A percentile compares a stretch with the other conserved stretches of the same genome.
These are phyloP conservation scores for Schizopygopsis pylzovi DNA, from an alignment of 2,797 vertebrate species.

Conservation along the genomic window DNA sequence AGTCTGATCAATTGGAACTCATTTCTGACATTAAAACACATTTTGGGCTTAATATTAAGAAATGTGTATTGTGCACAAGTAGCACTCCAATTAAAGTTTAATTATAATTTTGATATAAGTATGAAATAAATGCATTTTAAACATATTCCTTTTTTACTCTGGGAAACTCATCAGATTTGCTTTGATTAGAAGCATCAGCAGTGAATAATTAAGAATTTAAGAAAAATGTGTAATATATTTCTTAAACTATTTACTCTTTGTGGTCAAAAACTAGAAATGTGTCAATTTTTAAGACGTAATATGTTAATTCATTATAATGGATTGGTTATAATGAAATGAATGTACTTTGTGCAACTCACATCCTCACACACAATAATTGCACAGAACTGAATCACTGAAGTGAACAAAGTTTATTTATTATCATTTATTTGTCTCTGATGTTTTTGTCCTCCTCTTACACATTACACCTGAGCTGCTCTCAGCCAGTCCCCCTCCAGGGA, in stretches of 20 bases:
- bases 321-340: neutral
- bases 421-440: conserved; percentile 50
- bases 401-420: conserved; percentile 58
- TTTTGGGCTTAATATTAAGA: too few relatives aligned
- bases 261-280: neutral
- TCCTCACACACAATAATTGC: conserved; percentile 47
- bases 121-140: too few relatives aligned
- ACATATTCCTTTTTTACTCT: too few relatives aligned
- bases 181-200: neutral
- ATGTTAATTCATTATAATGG: neutral
- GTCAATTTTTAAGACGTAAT: neutral
- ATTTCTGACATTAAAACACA: too few relatives aligned
- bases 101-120: too few relatives aligned
- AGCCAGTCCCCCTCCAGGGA: conserved; percentile 31
- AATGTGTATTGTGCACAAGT: too few relatives aligned
- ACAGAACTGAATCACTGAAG: conserved; percentile 40
- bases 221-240: conserved; percentile 23
- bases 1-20: too few relatives aligned
- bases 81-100: too few relatives aligned
- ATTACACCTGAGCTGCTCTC: conserved; percentile 53
- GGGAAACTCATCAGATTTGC: neutral
- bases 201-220: conserved; percentile 16
- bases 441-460: conserved; percentile 41
- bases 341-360: neutral
- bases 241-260: conserved; percentile 5